phyloP scores from a whole-genome alignment of 2,797 vertebrate genomes.

The Hypotaenidia okinawae region DNA sequence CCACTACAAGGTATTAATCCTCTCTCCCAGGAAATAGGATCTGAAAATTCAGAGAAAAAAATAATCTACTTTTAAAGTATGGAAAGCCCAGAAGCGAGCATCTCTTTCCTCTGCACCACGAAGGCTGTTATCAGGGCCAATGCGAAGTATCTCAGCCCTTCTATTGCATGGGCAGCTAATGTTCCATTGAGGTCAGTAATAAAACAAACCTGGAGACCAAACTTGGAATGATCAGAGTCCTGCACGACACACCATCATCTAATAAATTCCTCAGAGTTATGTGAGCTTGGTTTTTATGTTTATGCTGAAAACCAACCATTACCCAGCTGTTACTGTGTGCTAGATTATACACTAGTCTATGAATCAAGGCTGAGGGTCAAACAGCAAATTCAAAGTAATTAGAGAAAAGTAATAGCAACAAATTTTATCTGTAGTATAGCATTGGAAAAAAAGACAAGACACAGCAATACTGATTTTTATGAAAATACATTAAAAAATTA shows the following conservation, averaged over 20 bases:
- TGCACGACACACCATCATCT: background rate
- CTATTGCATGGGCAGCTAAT: background rate
- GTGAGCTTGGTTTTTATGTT: rapidly evolving
- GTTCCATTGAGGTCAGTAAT: background rate
- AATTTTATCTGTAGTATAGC: background rate
- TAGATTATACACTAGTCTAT: background rate
- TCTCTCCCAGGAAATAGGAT: background rate
- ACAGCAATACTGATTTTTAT: background rate
- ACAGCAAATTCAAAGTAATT: background rate
- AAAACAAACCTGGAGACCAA: background rate
- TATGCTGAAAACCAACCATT: background rate
- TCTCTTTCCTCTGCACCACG: background rate
- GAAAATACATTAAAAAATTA: background rate
- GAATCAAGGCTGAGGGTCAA: background rate
- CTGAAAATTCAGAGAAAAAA: background rate
- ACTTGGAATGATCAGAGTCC: background rate
- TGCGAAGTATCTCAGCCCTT: background rate
- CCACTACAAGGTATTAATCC: background rate
- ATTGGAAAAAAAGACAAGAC: background rate
- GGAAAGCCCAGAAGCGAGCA: background rate
- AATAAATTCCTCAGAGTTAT: background rate
- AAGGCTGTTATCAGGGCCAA: background rate
- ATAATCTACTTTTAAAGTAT: background rate
- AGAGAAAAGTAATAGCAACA: background rate
- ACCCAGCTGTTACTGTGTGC: background rate